Conservation (phyloP, 2,888 invertebrate genomes). For the Ophonus ardosiacus region DNA sequence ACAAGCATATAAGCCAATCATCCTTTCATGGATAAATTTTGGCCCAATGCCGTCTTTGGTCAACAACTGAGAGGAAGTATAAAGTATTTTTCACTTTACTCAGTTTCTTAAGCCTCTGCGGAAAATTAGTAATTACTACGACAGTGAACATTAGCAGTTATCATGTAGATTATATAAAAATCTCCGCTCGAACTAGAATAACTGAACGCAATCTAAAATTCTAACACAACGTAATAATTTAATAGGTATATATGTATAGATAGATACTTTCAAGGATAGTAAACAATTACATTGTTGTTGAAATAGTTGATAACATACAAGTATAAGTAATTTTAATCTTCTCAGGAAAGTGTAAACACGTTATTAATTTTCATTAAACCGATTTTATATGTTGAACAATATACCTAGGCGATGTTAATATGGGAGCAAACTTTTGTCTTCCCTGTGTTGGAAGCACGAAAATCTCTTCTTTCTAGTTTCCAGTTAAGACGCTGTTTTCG, state of each 20-base stretch:
- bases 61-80: no score
- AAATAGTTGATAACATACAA: neutral
- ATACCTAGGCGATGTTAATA: neutral
- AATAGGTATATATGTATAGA: neutral
- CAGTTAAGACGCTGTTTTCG: slow-evolving; percentile 5
- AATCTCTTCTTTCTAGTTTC: neutral
- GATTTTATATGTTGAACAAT: slow-evolving; percentile 15
- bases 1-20: no score
- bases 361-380: slow-evolving; percentile 45
- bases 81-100: no score
- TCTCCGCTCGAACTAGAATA: neutral
- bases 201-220: neutral
- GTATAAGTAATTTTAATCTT: neutral
- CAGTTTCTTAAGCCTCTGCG: no score
- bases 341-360: neutral
- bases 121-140: no score
- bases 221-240: neutral
- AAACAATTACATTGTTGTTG: neutral
- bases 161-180: no score
- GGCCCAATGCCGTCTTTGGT: no score
- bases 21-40: no score
- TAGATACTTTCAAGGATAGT: neutral
- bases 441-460: neutral
- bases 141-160: no score
- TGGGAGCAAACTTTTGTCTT: neutral